phyloP scores from a whole-genome alignment of 1,140 invertebrate genomes.

The Araneus ventricosus region DNA sequence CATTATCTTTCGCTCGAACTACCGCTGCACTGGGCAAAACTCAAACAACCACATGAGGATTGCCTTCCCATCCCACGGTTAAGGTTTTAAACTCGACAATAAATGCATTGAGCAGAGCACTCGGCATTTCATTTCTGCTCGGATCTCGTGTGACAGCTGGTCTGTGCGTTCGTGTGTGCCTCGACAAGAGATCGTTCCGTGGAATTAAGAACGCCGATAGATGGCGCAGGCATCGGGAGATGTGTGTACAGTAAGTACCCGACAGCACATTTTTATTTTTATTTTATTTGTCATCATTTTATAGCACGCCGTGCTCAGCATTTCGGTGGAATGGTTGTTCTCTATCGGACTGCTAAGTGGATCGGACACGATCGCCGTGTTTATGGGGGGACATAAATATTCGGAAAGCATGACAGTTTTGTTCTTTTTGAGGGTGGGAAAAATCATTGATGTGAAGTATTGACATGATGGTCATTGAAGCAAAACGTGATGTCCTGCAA shows the following conservation, averaged over 20 bases:
- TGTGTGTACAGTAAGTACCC: slow-evolving; percentile 16
- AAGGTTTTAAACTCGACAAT: slow-evolving; percentile 38
- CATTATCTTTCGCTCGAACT: slow-evolving; percentile 48
- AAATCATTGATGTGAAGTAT: no score
- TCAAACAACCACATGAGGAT: background rate
- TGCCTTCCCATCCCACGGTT: background rate
- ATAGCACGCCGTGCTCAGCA: background rate
- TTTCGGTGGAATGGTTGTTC: background rate
- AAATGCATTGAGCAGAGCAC: background rate
- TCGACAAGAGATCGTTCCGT: background rate
- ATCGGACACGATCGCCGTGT: background rate
- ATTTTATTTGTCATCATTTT: background rate
- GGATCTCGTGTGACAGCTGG: background rate
- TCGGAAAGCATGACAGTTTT: background rate
- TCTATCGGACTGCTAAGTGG: background rate
- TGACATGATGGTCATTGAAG: no score
- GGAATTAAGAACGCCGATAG: slow-evolving; percentile 42
- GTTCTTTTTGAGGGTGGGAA: background rate
- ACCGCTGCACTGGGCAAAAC: slow-evolving; percentile 43
- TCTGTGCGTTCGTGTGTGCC: background rate
- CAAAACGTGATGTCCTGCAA: no score
- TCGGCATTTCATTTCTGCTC: background rate
- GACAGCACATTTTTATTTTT: slow-evolving; percentile 14
- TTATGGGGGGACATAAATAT: background rate
- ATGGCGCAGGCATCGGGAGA: slow-evolving; percentile 55